Conservation (phyloP, 2,797 vertebrate species). For the Hyperoplus immaculatus region DNA sequence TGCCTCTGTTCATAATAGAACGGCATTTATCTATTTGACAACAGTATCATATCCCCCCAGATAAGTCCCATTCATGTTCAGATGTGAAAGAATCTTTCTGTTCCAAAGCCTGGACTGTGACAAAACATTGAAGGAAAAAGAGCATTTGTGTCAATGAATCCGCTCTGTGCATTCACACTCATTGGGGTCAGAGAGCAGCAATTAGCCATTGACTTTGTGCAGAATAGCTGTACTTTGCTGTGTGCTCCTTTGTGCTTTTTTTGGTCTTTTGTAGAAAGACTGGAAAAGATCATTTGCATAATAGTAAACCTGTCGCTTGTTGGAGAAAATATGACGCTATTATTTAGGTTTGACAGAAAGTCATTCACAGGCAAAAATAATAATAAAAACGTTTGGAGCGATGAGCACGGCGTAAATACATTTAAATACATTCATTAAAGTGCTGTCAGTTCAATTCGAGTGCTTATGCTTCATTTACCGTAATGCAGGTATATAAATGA, state of each 20-base stretch:
- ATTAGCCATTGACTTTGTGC: conserved; percentile 9
- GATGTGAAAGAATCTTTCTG: conserved; percentile 58
- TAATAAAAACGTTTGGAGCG: neutral
- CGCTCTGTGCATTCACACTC: conserved; percentile 47
- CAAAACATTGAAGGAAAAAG: conserved; percentile 45
- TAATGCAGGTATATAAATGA: conserved; percentile 29
- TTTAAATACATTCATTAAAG: conserved; percentile 37
- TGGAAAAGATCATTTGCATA: conserved; percentile 18
- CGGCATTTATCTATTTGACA: conserved; percentile 56
- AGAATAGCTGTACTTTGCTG: conserved; percentile 19
- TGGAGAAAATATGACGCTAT: conserved; percentile 29
- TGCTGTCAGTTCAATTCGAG: conserved; percentile 32
- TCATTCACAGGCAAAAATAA: conserved; percentile 16
- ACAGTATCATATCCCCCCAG: conserved; percentile 56
- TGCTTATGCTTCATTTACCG: conserved; percentile 23
- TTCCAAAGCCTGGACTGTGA: conserved; percentile 33
- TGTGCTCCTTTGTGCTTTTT: neutral
- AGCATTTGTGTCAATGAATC: conserved; percentile 52
- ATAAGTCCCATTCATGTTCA: conserved; percentile 61
- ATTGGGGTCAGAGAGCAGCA: conserved; percentile 27
- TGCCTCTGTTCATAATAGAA: conserved; percentile 59
- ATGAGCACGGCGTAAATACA: conserved; percentile 27
- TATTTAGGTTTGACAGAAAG: conserved; percentile 30
- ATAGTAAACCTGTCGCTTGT: conserved; percentile 18
- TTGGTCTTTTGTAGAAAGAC: neutral